Evolutionary conservation across 2,888 invertebrate species (phyloP), one percentile per base, ranked within the genome.

Genomic region (Tridacna crocea): DNA sequence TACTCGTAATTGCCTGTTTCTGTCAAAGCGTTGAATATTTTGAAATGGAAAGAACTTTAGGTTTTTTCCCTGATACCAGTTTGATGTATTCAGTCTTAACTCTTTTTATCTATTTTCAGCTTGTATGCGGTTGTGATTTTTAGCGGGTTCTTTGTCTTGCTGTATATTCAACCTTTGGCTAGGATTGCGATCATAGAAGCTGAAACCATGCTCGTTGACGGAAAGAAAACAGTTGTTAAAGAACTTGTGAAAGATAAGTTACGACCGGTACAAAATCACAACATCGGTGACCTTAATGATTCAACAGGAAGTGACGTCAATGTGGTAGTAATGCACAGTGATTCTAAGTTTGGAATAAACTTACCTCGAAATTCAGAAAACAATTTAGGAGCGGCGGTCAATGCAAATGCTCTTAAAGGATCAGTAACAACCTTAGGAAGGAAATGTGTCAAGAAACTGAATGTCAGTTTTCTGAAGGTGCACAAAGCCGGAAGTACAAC

Each of bases 401-500:
- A 10, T 6, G 0, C 47, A 12, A 46, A 36, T 26, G 27, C 15
- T 11, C 27, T 15, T 1, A n/a, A 46, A 46, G 11, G 47, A 3
- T 22, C 36, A 22, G 0, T 72, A 26, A 11, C 61, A 27, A 63
- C 46, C 1, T 26, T 17, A 0, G 17, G 66, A 24, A 36, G 36
- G 36, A 26, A 8, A 13, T 84, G 84, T 36, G 76, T 10, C 19
- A 87, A 84, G 66, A 65, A 79, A 51, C 36, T 77, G 11, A 74
- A 88, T 60, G 86, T 90, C 19, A 89, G 84, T 51, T 90, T 92
- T 78, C 82, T 91, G 2, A 90, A 92, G 74, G 89, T 91, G 12
- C 92, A 92, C 88, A 92, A 92, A 84, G 87, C 91, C 15, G 92
- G 92, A 51, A 91, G 91, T 72, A 90, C 91, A 27, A 91, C 92